Evolutionary conservation across 2,113 vertebrate species (phyloP).

Genomic region (Aphyosemion australe): DNA sequence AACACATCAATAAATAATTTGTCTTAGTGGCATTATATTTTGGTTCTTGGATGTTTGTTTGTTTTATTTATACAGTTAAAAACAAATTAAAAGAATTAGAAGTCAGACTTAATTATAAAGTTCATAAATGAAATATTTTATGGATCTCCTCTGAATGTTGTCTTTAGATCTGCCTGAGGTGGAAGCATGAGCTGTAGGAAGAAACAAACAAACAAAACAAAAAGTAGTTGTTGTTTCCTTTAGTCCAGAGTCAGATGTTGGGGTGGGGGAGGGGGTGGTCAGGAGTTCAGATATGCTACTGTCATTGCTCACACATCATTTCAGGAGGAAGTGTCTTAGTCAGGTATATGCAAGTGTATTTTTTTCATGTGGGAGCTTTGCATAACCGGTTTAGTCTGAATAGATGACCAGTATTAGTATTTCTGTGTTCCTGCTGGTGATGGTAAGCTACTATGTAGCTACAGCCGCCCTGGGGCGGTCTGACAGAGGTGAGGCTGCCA

Average conservation of each 20-base stretch:
- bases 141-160: constrained; percentile 63
- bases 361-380: neutral
- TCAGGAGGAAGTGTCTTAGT: neutral
- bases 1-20: neutral
- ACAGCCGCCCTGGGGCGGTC: no score
- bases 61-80: constrained; percentile 33
- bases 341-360: neutral
- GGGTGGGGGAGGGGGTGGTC: constrained; percentile 5
- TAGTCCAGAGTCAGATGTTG: constrained; percentile 50
- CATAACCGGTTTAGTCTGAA: neutral
- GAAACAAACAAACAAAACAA: constrained; percentile 44
- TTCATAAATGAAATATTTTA: constrained; percentile 52
- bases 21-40: neutral
- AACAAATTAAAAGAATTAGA: constrained; percentile 36
- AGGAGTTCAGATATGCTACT: neutral
- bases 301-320: neutral
- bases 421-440: no score
- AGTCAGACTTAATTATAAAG: constrained; percentile 39
- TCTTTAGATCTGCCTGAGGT: constrained; percentile 63
- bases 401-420: neutral
- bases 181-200: constrained; percentile 56
- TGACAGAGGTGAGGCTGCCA: no score
- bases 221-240: constrained; percentile 60
- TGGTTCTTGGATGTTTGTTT: constrained; percentile 21
- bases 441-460: no score